phyloP scores from a whole-genome alignment of 2,797 vertebrate genomes.

The Xiphorhynchus erythropygius region DNA sequence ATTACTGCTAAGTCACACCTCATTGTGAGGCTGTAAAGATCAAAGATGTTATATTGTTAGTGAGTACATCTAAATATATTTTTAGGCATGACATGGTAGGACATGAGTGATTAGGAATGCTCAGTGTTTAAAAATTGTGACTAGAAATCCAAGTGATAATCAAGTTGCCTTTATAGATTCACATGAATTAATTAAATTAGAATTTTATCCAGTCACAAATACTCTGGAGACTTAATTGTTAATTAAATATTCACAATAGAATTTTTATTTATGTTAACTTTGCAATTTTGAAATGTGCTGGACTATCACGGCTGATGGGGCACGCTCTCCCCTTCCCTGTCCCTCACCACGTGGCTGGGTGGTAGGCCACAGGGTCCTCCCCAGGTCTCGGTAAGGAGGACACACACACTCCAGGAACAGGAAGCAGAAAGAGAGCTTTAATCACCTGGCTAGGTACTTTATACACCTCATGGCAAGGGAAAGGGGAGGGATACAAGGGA shows the following conservation, averaged over 20 bases:
- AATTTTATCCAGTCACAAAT: slow-evolving; percentile 1
- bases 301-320: too few relatives aligned
- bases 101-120: background rate
- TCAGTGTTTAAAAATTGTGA: background rate
- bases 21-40: background rate
- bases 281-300: background rate
- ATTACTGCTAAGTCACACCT: background rate
- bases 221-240: background rate
- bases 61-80: background rate
- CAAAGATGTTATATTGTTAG: background rate
- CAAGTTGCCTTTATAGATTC: background rate
- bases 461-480: too few relatives aligned
- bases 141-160: background rate
- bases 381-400: too few relatives aligned
- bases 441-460: too few relatives aligned
- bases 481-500: too few relatives aligned
- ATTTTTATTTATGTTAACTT: background rate
- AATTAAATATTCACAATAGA: background rate
- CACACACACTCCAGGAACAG: too few relatives aligned
- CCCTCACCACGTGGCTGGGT: too few relatives aligned
- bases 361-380: too few relatives aligned
- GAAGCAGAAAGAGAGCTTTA: too few relatives aligned
- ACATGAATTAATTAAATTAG: background rate
- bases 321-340: too few relatives aligned
- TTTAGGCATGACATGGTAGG: background rate